These are phyloP conservation scores for Drosophila arizonae DNA, from an alignment of 1,140 invertebrate species.

Conservation along the genomic window DNA sequence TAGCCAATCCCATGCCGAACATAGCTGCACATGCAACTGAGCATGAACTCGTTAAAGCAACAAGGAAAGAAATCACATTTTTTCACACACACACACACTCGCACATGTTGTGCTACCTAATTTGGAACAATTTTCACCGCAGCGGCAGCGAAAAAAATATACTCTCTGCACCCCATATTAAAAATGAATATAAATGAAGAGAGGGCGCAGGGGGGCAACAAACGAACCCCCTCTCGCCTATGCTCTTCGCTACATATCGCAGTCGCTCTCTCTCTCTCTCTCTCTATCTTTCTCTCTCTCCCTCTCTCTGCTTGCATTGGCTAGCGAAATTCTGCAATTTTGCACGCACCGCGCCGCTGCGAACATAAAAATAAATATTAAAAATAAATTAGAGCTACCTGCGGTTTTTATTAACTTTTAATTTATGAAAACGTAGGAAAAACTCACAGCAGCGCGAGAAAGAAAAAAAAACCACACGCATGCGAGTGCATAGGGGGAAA, in stretches of 20 bases:
- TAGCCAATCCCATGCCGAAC: slow-evolving; percentile 25
- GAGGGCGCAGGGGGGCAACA: slow-evolving; percentile 11
- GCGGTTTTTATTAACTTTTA: slow-evolving; percentile 75
- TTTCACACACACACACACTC: slow-evolving; percentile 1
- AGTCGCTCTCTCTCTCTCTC: not conserved
- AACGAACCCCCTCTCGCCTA: slow-evolving; percentile 8
- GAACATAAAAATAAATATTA: slow-evolving; percentile 73
- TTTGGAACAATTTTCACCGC: slow-evolving; percentile 74
- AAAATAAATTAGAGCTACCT: slow-evolving; percentile 77
- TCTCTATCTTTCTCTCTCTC: not conserved
- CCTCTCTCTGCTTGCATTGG: not conserved
- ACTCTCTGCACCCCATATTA: slow-evolving; percentile 53
- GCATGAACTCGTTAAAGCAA: slow-evolving; percentile 63
- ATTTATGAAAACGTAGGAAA: slow-evolving; percentile 70
- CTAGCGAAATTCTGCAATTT: slow-evolving; percentile 47
- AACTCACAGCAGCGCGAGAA: slow-evolving; percentile 22
- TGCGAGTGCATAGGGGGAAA: slow-evolving; percentile 11
- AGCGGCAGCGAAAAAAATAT: slow-evolving; percentile 37
- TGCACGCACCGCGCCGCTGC: slow-evolving; percentile 53
- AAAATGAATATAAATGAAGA: slow-evolving; percentile 66
- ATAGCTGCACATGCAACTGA: slow-evolving; percentile 45
- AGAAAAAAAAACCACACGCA: slow-evolving; percentile 15
- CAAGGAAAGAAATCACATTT: slow-evolving; percentile 40
- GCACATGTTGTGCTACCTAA: slow-evolving; percentile 59
- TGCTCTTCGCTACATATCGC: not conserved